Percentiles rank a stretch among this genome's conserved stretches.
These are phyloP conservation scores for Camelus dromedarius DNA, from an alignment of 2,113 vertebrate species.

Conservation along the genomic window DNA sequence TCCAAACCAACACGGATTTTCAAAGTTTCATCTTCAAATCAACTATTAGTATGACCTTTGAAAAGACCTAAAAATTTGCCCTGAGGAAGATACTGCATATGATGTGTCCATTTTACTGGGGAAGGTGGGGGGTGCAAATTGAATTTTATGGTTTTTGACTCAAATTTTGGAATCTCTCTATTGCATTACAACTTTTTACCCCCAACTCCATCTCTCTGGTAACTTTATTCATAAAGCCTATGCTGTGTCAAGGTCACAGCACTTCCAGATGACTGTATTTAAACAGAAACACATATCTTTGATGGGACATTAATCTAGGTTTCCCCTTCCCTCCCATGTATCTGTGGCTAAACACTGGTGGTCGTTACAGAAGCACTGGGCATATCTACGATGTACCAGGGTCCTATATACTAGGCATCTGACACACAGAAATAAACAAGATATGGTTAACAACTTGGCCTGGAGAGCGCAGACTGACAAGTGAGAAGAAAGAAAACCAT, in stretches of 20 bases:
- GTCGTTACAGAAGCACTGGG: not conserved
- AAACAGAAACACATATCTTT: not conserved
- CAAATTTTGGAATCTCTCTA: not conserved
- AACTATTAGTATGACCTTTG: not conserved
- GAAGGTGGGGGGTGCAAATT: not conserved
- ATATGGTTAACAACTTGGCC: not conserved
- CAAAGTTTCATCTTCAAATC: not conserved
- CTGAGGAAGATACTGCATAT: not conserved
- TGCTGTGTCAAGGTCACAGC: not conserved
- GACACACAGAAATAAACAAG: not conserved
- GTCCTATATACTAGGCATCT: not conserved
- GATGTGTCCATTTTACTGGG: not conserved
- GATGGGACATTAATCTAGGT: not conserved
- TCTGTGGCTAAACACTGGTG: not conserved
- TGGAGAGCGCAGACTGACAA: not conserved
- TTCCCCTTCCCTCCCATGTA: not conserved
- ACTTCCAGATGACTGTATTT: not conserved
- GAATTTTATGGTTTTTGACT: not conserved
- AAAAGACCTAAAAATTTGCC: conserved; percentile 9
- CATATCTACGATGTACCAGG: not conserved
- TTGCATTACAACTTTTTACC: not conserved
- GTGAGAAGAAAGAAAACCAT: not conserved
- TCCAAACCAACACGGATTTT: not conserved
- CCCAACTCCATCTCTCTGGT: not conserved
- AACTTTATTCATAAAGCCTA: not conserved